Base-by-base conservation (phyloP, 2,888 invertebrate species). In the Branchinecta sandiegonensis region DNA sequence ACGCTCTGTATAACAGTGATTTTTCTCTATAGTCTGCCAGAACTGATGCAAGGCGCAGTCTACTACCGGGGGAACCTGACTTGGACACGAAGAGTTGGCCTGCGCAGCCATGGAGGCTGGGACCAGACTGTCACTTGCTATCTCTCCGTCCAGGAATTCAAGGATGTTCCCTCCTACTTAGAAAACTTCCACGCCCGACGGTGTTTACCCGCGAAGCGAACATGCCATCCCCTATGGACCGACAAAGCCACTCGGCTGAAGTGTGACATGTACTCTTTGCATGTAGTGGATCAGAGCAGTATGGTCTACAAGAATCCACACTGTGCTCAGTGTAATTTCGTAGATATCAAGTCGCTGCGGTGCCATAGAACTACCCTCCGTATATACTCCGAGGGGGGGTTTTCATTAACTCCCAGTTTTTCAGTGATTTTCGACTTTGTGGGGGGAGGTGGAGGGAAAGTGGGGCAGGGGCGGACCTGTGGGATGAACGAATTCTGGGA, bases 221-320 rank as follows among this genome's bases (percentile, higher is more conserved):
- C 67, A 8, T 73, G 73, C 65, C 56, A 69, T 47, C 66, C 71
- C 3, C 23, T 65, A 10, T 73, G 73, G 73, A 69, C 69, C 7
- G 56, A 70, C 63, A 67, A 46, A 9, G 65, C 67, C 47, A 72
- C 71, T 68, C 50, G 47, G 8, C 70, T 68, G 37, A 71, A 72
- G 50, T 73, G 73, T 56, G 66, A 63, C 11, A 66, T 69, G 23
- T 73, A 73, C 48, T 70, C 72, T 46, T 68, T 72, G 13, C 46
- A 65, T 4, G 68, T 48, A 9, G 23, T 66, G 9, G 12, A 37
- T 9, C 48, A 17, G 11, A 64, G 66, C 8, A 47, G 23, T 11
- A 67, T 69, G 47, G 64, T 72, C 12, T 75, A 72, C 72, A 76
- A 75, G 70, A 76, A 77, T 70, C 74, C 74, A 6, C 75, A 76